A percentile compares a stretch with the other conserved stretches of the same genome.
Evolutionary conservation across 1,140 invertebrate genomes (phyloP).

Genomic region (Leptestheria dahalacensis): DNA sequence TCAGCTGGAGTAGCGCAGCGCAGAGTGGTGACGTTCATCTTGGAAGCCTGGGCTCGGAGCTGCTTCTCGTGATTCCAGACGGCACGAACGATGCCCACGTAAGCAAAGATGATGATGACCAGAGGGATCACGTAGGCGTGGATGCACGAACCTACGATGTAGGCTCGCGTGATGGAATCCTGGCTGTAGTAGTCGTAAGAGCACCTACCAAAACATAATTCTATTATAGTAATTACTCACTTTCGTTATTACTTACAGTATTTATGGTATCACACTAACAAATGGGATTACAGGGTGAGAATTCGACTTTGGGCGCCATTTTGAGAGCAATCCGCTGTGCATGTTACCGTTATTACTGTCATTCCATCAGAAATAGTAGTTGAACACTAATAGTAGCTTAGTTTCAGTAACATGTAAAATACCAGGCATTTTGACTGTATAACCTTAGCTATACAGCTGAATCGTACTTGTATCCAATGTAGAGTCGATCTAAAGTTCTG

Average conservation of each 20-base stretch:
- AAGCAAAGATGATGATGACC: slow-evolving; percentile 27
- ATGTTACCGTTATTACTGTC: no score
- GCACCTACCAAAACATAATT: slow-evolving; percentile 7
- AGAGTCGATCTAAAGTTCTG: no score
- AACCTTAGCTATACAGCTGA: no score
- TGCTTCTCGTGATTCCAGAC: slow-evolving; percentile 30
- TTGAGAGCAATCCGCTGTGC: no score
- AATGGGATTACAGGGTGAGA: no score
- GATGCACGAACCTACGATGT: slow-evolving; percentile 21
- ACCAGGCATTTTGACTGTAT: no score
- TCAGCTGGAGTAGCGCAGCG: slow-evolving; percentile 25
- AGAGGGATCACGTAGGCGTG: slow-evolving; percentile 26
- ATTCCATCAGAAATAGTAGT: no score
- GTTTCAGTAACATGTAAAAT: no score
- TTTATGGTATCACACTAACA: not conserved
- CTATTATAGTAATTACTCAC: no score
- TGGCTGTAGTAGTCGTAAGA: slow-evolving; percentile 48
- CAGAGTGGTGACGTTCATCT: slow-evolving; percentile 27
- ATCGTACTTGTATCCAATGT: no score
- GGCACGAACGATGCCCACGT: slow-evolving; percentile 33
- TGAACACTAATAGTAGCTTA: no score
- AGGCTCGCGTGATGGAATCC: slow-evolving; percentile 45
- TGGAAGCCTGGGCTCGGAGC: slow-evolving; percentile 27
- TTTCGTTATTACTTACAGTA: not conserved
- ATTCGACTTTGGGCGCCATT: no score